phyloP scores from a whole-genome alignment of 2,797 vertebrate genomes.

The Petrocephalus sullivani region DNA sequence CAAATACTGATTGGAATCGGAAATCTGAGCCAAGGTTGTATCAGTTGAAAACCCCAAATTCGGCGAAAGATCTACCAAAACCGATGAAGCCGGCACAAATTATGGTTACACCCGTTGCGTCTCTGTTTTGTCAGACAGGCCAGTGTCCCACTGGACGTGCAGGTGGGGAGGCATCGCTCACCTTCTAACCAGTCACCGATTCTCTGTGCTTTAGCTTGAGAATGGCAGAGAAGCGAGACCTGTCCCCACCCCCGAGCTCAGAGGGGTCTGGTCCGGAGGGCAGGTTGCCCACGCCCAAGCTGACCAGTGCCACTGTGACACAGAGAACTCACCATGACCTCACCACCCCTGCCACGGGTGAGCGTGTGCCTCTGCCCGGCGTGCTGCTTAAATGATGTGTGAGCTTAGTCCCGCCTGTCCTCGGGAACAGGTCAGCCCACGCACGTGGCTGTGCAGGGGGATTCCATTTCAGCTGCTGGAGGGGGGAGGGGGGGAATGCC shows the following conservation, averaged over 20 bases:
- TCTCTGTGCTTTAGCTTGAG: constrained; percentile 41
- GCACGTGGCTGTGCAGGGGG: no score
- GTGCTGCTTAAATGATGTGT: background rate
- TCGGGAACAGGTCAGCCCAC: background rate
- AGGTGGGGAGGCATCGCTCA: background rate
- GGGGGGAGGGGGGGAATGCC: background rate
- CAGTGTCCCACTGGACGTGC: background rate
- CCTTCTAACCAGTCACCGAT: background rate
- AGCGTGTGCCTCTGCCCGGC: constrained; percentile 16
- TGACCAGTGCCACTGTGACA: constrained; percentile 51
- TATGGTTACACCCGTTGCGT: background rate
- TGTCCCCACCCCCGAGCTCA: constrained; percentile 28
- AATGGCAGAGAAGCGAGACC: constrained; percentile 32
- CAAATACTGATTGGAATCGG: background rate
- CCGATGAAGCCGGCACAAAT: background rate
- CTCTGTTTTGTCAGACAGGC: background rate
- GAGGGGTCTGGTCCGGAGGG: constrained; percentile 37
- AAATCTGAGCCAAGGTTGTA: background rate
- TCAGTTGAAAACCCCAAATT: background rate
- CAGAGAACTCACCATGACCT: constrained; percentile 67
- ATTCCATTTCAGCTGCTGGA: background rate
- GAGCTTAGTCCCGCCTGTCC: background rate
- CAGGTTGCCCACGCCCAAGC: constrained; percentile 61
- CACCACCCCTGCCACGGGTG: constrained; percentile 70
- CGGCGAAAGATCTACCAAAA: background rate